These are phyloP conservation scores for Sander vitreus DNA, from an alignment of 2,113 vertebrate species.

Conservation along the genomic window DNA sequence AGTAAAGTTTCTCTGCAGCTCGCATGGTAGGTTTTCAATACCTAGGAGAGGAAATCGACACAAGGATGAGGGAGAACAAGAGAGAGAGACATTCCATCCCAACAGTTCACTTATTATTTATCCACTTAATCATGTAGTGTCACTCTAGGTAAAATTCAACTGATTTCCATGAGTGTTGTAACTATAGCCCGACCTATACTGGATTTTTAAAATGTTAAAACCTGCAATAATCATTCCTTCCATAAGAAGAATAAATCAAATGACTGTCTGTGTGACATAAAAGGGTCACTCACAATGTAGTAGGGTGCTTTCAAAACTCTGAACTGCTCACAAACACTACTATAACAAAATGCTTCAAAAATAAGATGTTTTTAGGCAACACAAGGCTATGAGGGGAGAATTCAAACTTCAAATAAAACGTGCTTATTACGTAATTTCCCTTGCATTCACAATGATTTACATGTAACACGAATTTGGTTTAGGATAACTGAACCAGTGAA, in stretches of 20 bases:
- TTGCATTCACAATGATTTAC: no score
- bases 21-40: conserved; percentile 96
- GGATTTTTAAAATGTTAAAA: no score
- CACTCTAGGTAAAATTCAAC: background rate
- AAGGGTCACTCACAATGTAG: background rate
- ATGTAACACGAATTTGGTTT: no score
- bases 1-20: conserved; percentile 97
- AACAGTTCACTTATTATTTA: background rate
- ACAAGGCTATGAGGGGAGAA: no score
- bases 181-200: background rate
- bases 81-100: background rate
- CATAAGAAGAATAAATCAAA: background rate
- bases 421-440: no score
- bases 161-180: background rate
- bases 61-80: background rate
- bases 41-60: conserved; percentile 78
- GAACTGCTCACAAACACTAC: no score
- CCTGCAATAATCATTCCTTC: background rate
- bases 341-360: no score
- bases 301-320: no score
- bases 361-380: no score
- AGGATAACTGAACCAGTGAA: no score
- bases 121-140: background rate
- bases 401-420: no score
- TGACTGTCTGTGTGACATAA: background rate